Evolutionary conservation across 2,888 invertebrate genomes (phyloP).

Genomic region (Xestobium rufovillosum): DNA sequence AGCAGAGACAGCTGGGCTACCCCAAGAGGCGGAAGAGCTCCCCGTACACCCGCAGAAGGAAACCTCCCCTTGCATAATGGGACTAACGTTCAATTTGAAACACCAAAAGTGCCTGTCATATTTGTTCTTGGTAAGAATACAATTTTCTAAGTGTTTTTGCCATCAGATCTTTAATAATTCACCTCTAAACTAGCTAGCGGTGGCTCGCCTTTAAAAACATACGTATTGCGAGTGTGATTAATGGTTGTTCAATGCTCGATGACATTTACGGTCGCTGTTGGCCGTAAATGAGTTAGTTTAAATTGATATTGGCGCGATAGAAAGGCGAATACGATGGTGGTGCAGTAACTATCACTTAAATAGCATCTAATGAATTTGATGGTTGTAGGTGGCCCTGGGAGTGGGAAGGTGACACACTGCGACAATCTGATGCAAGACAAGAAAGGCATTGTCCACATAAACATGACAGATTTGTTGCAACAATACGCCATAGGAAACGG

Average conservation of each 20-base stretch:
- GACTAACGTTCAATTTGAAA: constrained; percentile 75
- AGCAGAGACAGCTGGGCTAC: constrained; percentile 47
- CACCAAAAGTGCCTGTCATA: constrained; percentile 80
- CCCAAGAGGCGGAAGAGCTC: constrained; percentile 44
- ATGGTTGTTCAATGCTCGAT: no score
- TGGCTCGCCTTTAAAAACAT: no score
- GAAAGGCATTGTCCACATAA: constrained; percentile 77
- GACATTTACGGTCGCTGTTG: no score
- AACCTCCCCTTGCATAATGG: constrained; percentile 72
- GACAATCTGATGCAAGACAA: constrained; percentile 84
- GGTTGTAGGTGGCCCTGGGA: constrained; percentile 81
- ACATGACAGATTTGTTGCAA: constrained; percentile 85
- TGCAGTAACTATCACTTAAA: no score
- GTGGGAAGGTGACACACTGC: constrained; percentile 97
- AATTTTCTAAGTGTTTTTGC: background rate
- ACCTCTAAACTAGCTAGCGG: background rate
- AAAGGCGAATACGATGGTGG: no score
- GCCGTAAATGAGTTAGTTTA: no score
- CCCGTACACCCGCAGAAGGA: constrained; percentile 59
- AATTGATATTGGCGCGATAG: no score
- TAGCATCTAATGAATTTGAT: constrained; percentile 6
- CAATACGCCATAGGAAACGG: constrained; percentile 86
- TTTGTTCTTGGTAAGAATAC: constrained; percentile 71
- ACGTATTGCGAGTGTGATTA: no score
- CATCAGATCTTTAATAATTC: background rate